phyloP scores from a whole-genome alignment of 2,888 invertebrate species.

The Metallyticus violacea region DNA sequence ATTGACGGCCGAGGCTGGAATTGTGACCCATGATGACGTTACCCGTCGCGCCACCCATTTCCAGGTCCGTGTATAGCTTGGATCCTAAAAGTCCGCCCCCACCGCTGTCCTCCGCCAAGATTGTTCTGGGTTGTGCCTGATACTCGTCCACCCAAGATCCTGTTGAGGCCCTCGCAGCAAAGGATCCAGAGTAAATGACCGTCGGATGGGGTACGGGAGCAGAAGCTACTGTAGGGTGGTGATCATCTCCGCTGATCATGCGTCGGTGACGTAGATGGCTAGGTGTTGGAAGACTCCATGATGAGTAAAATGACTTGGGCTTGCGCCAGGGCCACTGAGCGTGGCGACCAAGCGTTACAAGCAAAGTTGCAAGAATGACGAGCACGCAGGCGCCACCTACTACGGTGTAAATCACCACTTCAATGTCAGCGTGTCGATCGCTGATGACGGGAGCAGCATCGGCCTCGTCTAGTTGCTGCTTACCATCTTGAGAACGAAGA shows the following conservation, averaged over 20 bases:
- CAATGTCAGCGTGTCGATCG: not conserved
- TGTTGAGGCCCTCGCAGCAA: slow-evolving; percentile 32
- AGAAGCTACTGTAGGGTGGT: not conserved
- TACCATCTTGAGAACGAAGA: slow-evolving; percentile 1
- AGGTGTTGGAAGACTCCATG: slow-evolving; percentile 11
- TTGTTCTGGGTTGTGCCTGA: slow-evolving; percentile 16
- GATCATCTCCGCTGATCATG: slow-evolving; percentile 4
- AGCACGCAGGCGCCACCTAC: slow-evolving; percentile 30
- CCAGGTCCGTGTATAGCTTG: slow-evolving; percentile 18
- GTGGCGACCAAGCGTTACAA: slow-evolving; percentile 36
- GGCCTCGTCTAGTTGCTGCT: not conserved
- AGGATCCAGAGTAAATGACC: slow-evolving; percentile 41
- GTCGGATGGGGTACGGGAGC: slow-evolving; percentile 37
- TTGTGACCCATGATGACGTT: slow-evolving; percentile 31
- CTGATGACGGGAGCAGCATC: not conserved
- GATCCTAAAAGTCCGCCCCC: slow-evolving; percentile 10
- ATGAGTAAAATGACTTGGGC: slow-evolving; percentile 25
- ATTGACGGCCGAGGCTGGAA: slow-evolving; percentile 13
- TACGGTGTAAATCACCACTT: not conserved
- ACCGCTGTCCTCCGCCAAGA: slow-evolving; percentile 20
- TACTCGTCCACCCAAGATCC: slow-evolving; percentile 37
- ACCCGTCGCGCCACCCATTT: slow-evolving; percentile 22
- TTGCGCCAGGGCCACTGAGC: slow-evolving; percentile 32
- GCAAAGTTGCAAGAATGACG: slow-evolving; percentile 39
- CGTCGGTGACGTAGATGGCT: slow-evolving; percentile 7